Evolutionary conservation across 2,113 vertebrate genomes (phyloP).

Genomic region (Dicerorhinus sumatrensis): DNA sequence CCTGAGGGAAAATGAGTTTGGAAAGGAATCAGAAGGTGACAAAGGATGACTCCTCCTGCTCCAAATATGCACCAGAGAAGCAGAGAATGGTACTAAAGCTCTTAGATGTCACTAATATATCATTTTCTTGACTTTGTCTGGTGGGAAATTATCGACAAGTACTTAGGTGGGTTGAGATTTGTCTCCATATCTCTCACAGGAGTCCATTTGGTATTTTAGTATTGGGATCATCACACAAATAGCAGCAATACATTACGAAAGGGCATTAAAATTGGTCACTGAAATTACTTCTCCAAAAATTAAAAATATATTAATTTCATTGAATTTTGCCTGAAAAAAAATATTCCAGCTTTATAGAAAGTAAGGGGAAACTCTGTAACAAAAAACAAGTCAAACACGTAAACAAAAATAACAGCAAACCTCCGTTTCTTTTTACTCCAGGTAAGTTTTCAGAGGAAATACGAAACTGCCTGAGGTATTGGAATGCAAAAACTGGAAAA

Average conservation of each 20-base stretch:
- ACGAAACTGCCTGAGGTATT: background rate
- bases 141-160: background rate
- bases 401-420: background rate
- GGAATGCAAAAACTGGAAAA: accelerated
- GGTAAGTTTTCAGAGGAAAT: background rate
- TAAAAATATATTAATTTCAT: background rate
- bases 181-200: background rate
- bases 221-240: background rate
- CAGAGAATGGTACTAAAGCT: background rate
- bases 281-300: background rate
- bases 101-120: background rate
- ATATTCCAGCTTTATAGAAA: background rate
- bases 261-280: background rate
- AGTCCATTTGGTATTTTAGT: background rate
- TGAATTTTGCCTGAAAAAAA: too few relatives aligned
- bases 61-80: background rate
- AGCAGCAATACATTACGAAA: background rate
- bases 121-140: background rate
- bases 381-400: too few relatives aligned
- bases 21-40: background rate
- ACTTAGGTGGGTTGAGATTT: background rate
- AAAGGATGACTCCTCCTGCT: background rate
- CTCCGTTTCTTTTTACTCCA: background rate
- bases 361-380: background rate
- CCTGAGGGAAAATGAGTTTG: background rate